Base-by-base conservation (phyloP, 1,140 invertebrate species). In the Drosophila nasuta region DNA sequence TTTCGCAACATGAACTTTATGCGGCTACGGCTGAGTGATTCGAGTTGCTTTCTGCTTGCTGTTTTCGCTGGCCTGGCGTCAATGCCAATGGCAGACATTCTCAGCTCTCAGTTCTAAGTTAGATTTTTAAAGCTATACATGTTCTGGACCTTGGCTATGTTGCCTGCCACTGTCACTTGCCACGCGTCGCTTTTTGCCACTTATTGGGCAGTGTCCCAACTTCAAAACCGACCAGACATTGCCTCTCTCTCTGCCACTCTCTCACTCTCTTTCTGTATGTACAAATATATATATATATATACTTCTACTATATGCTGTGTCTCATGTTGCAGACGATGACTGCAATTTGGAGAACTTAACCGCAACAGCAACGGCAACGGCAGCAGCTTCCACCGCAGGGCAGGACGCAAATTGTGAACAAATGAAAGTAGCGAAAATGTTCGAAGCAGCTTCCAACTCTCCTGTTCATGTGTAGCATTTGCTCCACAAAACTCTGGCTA, bases 271-370 rank as follows among this genome's bases (percentile, higher is more conserved):
- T 25, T 25, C 3, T 25, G 20, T 25, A 25, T 25, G 20, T 25
- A 25, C 20, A 25, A 43, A 33, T 54, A 54, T 49, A 57, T n/a
- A 46, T 33, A 46, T 33, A 33, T 60, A 54, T 75, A 15, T 60
- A 41, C 25, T 25, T 54, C 25, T 64, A n/a, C 41, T 48, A 45
- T 28, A 30, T 71, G 30, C 65, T 58, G 45, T 67, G 38, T 56
- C 43, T 64, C 64, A 70, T 75, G 76, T 64, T 64, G 63, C 77
- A 87, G 82, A 80, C 82, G 82, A 48, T 78, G 85, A 89, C 85
- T 88, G 83, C 83, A 88, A 88, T 88, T 88, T 85, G 81, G 85
- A 81, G 85, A 88, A 89, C 83, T 88, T 88, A 88, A 88, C 83
- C 83, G 81, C 83, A 88, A 48, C 82, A 88, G 51, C 82, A 83